Evolutionary conservation across 2,888 invertebrate genomes (phyloP), one percentile per base, ranked within the genome.

Genomic region (Agrenia bidenticulata): DNA sequence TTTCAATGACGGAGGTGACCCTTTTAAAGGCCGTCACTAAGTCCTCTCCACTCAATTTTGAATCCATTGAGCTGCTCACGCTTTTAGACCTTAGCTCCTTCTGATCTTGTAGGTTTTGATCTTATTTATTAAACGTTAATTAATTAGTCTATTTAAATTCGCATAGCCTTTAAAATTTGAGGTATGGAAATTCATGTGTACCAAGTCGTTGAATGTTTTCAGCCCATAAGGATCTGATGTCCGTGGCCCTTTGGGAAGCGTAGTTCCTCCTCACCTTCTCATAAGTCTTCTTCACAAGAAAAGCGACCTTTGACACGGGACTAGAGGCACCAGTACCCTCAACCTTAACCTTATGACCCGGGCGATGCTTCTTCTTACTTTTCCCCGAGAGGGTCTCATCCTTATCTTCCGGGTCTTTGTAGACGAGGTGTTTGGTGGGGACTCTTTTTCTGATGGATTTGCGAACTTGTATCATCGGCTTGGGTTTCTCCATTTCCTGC

Each of bases 221-320:
- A 4, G 45, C 15, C 45, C 45, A 45, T 5, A 15, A n/a, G 19
- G 19, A 17, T 15, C 15, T 45, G 9, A 45, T 9, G 15, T 45
- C 45, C 45, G 45, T 17, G 4, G 19, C 5, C 19, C 45, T 5
- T 15, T 15, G 5, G 9, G 19, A 9, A 45, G 15, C 15, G 5
- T 19, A 17, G 45, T 19, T 17, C 19, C 45, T 45, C 19, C 45
- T 15, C 9, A 45, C 45, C 45, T 19, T 15, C 5, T 45, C 45
- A 45, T 45, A 45, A n/a, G 45, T 45, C n/a, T 45, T 45, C 19
- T 45, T 45, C 15, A 45, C 45, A 9, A 45, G 45, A 15, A 45
- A 19, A 19, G 2, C 15, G 19, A 45, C 45, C 45, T n/a, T 45
- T 45, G 45, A 45, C 45, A 45, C 15, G 9, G 5, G n/a, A 15